Evolutionary conservation across 1,140 invertebrate genomes (phyloP).

Genomic region (Megalonaias nervosa): DNA sequence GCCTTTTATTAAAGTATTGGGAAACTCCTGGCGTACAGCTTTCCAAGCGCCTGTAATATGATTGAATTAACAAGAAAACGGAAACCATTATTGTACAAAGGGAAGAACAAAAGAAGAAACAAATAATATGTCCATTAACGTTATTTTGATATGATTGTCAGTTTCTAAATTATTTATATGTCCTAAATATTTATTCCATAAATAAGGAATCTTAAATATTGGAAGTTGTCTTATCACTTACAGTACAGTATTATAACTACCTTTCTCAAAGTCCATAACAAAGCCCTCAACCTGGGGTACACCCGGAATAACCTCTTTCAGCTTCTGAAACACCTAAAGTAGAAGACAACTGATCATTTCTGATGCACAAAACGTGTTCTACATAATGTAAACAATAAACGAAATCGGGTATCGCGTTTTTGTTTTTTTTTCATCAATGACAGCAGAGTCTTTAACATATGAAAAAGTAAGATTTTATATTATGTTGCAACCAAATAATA

Average conservation of each 20-base stretch:
- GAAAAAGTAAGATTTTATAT: neutral
- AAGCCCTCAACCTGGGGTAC: neutral
- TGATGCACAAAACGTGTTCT: neutral
- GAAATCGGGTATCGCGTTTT: too few species aligned
- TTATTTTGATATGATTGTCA: neutral
- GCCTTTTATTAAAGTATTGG: neutral
- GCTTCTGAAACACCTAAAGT: too few species aligned
- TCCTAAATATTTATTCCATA: neutral
- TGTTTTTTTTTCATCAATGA: too few species aligned
- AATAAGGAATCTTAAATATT: neutral
- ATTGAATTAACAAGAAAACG: neutral
- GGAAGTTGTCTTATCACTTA: neutral
- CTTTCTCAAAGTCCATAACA: neutral
- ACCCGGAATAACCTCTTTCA: too few species aligned
- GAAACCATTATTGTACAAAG: neutral
- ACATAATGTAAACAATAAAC: too few species aligned
- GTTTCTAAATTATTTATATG: neutral
- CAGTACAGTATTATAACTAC: too few species aligned
- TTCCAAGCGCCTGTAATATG: neutral
- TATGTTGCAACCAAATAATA: neutral
- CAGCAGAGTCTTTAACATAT: neutral
- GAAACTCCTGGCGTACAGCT: conserved; percentile 2
- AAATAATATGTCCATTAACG: neutral
- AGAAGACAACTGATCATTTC: neutral
- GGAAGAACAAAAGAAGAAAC: neutral